These are phyloP conservation scores for Mellilla xanthometata DNA, from an alignment of 2,888 invertebrate genomes.

Conservation along the genomic window DNA sequence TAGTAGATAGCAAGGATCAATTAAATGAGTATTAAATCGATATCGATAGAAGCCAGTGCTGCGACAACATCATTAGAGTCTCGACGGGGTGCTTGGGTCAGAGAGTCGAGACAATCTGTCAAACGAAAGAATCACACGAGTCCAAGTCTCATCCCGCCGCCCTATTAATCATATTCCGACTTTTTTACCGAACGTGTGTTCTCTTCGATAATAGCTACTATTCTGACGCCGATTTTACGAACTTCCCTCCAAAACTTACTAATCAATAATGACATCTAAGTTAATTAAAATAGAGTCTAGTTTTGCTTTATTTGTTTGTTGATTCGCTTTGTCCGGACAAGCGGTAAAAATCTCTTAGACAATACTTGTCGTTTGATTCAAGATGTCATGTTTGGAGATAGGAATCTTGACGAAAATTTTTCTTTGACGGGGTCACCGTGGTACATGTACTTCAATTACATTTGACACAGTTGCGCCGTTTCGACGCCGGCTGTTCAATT, in stretches of 20 bases:
- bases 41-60: slow-evolving; percentile 47
- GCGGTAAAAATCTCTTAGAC: slow-evolving; percentile 61
- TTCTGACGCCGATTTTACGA: slow-evolving; percentile 55
- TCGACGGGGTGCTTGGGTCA: slow-evolving; percentile 77
- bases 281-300: slow-evolving; percentile 26
- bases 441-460: slow-evolving; percentile 73
- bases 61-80: slow-evolving; percentile 69
- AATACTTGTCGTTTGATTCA: slow-evolving; percentile 77
- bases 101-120: slow-evolving; percentile 81
- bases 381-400: slow-evolving; percentile 74
- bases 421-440: slow-evolving; percentile 72
- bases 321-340: slow-evolving; percentile 40
- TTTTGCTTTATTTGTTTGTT: slow-evolving; percentile 22
- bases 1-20: no score
- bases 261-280: slow-evolving; percentile 26
- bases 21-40: no score
- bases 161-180: slow-evolving; percentile 81
- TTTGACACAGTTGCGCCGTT: slow-evolving; percentile 62
- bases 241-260: slow-evolving; percentile 27
- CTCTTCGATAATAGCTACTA: slow-evolving; percentile 76
- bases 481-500: slow-evolving; percentile 40
- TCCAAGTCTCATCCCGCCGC: slow-evolving; percentile 60
- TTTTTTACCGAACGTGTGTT: slow-evolving; percentile 77
- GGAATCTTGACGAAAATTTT: slow-evolving; percentile 74
- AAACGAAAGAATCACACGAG: slow-evolving; percentile 79